Conservation (phyloP, 2,888 invertebrate species). For the Sinopyrophorus schimmeli region DNA sequence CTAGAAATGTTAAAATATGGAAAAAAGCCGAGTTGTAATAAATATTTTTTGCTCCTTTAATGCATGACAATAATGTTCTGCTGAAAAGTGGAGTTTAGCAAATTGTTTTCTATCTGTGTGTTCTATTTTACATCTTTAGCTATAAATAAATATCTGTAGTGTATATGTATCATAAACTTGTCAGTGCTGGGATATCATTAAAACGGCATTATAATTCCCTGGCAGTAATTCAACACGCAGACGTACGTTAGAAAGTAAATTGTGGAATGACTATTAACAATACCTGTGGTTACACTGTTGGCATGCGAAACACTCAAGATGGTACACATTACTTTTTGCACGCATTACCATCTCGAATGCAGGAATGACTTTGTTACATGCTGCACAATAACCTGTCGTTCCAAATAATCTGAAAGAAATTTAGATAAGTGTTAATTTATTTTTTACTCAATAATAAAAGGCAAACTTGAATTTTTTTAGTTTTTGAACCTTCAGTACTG, state of each 20-base stretch:
- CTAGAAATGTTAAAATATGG: too few relatives aligned
- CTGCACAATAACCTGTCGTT: constrained; percentile 87
- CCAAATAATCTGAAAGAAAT: constrained; percentile 75
- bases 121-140: too few relatives aligned
- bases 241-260: constrained; percentile 23
- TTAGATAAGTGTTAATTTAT: neutral
- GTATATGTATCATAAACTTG: constrained; percentile 23
- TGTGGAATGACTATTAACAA: constrained; percentile 38
- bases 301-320: constrained; percentile 92
- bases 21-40: too few relatives aligned
- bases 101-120: too few relatives aligned
- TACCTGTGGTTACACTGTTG: constrained; percentile 94
- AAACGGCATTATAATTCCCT: constrained; percentile 39
- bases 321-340: constrained; percentile 89
- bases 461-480: neutral
- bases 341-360: constrained; percentile 97
- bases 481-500: too few relatives aligned
- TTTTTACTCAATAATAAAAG: neutral
- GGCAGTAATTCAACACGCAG: constrained; percentile 34
- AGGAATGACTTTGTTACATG: constrained; percentile 90
- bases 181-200: constrained; percentile 34
- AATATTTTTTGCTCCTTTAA: too few relatives aligned
- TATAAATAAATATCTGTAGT: constrained; percentile 19
- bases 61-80: too few relatives aligned
- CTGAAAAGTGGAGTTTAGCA: too few relatives aligned